Conservation (phyloP, 2,113 vertebrate species). For the Ceratotherium simum region DNA sequence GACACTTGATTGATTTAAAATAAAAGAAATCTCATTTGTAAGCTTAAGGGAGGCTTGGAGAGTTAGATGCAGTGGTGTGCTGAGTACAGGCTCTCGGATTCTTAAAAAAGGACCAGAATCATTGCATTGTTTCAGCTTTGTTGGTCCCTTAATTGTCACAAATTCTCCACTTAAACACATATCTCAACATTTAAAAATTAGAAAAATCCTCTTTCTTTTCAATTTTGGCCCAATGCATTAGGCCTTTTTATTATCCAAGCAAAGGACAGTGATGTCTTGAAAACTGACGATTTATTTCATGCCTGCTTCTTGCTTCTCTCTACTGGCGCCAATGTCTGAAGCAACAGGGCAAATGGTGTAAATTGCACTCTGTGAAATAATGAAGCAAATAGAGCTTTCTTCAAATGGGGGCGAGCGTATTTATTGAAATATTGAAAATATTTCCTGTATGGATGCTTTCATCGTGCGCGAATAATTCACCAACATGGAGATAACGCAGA, state of each 20-base stretch:
- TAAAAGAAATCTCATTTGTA: constrained; percentile 67
- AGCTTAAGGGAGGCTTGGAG: not conserved
- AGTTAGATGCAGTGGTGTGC: not conserved
- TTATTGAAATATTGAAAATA: constrained; percentile 36
- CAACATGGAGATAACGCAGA: constrained; percentile 16
- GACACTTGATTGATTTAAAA: constrained; percentile 70
- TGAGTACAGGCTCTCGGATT: not conserved
- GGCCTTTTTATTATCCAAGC: constrained; percentile 22
- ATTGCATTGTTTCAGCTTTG: not conserved
- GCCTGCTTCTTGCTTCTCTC: not conserved
- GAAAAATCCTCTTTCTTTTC: not conserved
- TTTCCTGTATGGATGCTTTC: not conserved
- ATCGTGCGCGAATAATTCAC: constrained; percentile 8
- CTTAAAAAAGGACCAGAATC: not conserved
- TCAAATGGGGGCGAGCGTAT: not conserved
- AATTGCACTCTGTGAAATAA: constrained; percentile 46
- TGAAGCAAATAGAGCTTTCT: constrained; percentile 43
- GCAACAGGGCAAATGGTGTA: constrained; percentile 19
- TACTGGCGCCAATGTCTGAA: accelerated
- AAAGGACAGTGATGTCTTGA: not conserved
- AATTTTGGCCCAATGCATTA: not conserved
- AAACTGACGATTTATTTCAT: constrained; percentile 5
- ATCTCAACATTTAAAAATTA: not conserved
- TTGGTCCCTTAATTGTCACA: not conserved
- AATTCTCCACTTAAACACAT: not conserved